A percentile compares a stretch with the other conserved stretches of the same genome.
These are phyloP conservation scores for Caradrina kadenii DNA, from an alignment of 2,888 invertebrate species.

Conservation along the genomic window DNA sequence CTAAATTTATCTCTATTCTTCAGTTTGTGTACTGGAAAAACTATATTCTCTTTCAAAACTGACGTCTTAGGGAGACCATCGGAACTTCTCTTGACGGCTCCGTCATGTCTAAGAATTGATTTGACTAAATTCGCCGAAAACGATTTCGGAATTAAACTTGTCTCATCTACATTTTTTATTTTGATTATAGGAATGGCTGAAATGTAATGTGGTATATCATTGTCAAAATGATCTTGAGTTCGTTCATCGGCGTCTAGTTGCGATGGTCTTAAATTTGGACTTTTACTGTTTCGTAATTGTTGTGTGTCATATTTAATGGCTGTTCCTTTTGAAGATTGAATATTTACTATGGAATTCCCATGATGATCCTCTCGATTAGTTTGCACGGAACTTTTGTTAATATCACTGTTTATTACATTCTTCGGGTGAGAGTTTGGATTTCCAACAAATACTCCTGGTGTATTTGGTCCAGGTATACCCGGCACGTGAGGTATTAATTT, in stretches of 20 bases:
- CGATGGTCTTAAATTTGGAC: conserved; percentile 71
- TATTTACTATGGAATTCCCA: conserved; percentile 65
- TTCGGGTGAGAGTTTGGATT: conserved; percentile 73
- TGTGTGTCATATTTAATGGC: conserved; percentile 76
- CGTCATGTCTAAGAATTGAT: conserved; percentile 75
- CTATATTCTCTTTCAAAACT: conserved; percentile 79
- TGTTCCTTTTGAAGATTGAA: conserved; percentile 69
- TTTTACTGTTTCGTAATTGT: conserved; percentile 73
- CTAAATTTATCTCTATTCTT: conserved; percentile 77
- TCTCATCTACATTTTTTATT: conserved; percentile 83
- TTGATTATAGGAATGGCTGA: conserved; percentile 81
- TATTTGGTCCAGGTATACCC: conserved; percentile 96
- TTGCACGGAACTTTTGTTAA: conserved; percentile 68
- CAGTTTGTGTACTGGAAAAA: conserved; percentile 71
- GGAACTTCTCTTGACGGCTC: conserved; percentile 77
- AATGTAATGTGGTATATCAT: conserved; percentile 72
- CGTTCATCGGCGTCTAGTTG: conserved; percentile 76
- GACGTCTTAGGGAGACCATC: conserved; percentile 81
- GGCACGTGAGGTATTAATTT: conserved; percentile 96
- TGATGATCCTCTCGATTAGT: conserved; percentile 71
- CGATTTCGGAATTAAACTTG: conserved; percentile 69
- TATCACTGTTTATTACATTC: conserved; percentile 70
- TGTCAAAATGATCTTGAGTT: conserved; percentile 70
- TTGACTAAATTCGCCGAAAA: conserved; percentile 74
- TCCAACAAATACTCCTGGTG: conserved; percentile 85